These are phyloP conservation scores for Orientallactaga sibirica DNA, from an alignment of 2,797 vertebrate genomes.

Conservation along the genomic window DNA sequence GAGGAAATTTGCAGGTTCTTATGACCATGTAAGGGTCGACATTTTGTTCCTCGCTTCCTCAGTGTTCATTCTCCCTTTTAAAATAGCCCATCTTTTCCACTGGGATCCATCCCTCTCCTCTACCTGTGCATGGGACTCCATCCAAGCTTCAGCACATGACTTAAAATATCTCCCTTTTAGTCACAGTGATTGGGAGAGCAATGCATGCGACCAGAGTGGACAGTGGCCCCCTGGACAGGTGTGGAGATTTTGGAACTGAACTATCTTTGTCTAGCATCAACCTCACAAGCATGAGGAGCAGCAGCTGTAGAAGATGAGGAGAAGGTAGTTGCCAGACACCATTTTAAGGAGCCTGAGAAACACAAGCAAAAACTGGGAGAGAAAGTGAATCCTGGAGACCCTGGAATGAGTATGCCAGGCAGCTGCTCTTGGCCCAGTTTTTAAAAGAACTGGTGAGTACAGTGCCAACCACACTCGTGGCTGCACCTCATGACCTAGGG, in stretches of 20 bases:
- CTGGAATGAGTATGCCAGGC: neutral
- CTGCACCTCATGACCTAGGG: neutral
- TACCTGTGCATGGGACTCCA: neutral
- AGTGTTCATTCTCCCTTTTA: neutral
- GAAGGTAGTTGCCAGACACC: neutral
- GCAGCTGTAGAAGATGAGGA: neutral
- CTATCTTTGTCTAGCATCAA: neutral
- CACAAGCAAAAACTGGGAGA: neutral
- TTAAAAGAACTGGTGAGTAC: neutral
- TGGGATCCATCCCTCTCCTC: neutral
- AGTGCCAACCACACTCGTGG: too few species aligned
- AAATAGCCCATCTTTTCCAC: neutral
- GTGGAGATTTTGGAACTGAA: neutral
- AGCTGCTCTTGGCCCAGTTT: neutral
- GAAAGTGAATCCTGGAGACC: neutral
- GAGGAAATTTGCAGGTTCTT: neutral
- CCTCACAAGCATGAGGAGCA: neutral
- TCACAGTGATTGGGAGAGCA: neutral
- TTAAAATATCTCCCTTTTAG: neutral
- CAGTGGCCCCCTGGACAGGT: neutral
- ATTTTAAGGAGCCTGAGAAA: neutral
- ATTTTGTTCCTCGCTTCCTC: neutral
- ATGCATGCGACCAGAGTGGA: neutral
- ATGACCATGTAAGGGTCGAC: accelerated
- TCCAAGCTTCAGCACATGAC: neutral